Percentiles rank a stretch among this genome's conserved stretches.
Conservation (phyloP, 2,797 vertebrate genomes). For the Coregonus suidteri region DNA sequence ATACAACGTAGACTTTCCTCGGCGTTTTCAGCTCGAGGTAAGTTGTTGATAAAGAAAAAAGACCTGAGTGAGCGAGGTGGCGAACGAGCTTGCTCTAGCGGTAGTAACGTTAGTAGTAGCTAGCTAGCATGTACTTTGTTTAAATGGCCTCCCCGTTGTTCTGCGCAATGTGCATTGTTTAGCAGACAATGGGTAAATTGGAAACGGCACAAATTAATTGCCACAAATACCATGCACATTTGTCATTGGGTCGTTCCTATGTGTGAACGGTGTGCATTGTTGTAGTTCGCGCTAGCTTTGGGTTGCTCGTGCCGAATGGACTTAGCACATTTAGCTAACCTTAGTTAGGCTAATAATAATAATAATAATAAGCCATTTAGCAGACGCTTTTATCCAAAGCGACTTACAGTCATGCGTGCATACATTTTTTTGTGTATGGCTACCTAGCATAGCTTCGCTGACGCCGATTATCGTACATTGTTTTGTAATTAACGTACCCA, state of each 20-base stretch:
- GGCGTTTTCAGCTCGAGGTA: conserved; percentile 82
- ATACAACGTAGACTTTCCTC: conserved; percentile 69
- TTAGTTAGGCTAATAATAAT: too few species aligned
- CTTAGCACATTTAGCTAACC: not conserved
- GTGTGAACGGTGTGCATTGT: not conserved
- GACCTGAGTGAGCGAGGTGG: conserved; percentile 66
- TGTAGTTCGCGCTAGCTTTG: not conserved
- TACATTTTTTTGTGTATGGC: too few species aligned
- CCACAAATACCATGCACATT: not conserved
- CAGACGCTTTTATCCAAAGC: too few species aligned
- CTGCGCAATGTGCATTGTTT: conserved; percentile 16
- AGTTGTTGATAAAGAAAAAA: conserved; percentile 68
- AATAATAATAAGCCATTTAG: too few species aligned
- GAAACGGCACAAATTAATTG: conserved; percentile 45
- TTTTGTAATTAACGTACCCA: not conserved
- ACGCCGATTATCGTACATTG: not conserved
- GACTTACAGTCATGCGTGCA: too few species aligned
- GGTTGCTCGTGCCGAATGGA: not conserved
- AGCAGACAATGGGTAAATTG: not conserved
- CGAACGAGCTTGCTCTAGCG: conserved; percentile 31
- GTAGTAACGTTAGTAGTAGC: conserved; percentile 18
- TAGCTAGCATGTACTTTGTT: conserved; percentile 65
- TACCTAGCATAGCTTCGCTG: conserved; percentile 5
- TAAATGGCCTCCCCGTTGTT: conserved; percentile 70
- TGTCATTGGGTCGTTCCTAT: not conserved